A percentile compares a stretch with the other conserved stretches of the same genome.
These are phyloP conservation scores for Philhelius pedissequus DNA, from an alignment of 2,888 invertebrate genomes.

Conservation along the genomic window DNA sequence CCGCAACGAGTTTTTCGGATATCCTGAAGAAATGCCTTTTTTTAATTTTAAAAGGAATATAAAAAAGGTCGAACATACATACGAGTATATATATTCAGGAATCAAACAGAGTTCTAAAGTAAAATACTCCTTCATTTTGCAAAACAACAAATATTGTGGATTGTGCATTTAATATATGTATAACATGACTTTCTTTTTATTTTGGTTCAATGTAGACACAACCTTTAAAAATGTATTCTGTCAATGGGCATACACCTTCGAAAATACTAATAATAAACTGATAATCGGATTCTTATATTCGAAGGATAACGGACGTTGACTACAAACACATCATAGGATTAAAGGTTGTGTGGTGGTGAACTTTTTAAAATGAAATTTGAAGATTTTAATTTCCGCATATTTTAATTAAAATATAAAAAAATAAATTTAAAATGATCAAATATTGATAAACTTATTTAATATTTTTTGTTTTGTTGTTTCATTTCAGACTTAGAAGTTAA, in stretches of 20 bases:
- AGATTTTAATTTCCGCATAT: conserved; percentile 11
- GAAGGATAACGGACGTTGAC: neutral
- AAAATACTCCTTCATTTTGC: no score
- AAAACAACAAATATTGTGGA: no score
- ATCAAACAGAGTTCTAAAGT: no score
- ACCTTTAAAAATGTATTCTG: no score
- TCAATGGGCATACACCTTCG: neutral
- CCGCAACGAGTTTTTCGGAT: no score
- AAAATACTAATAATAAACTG: neutral
- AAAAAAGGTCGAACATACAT: no score
- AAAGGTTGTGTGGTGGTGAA: conserved; percentile 16
- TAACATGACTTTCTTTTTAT: no score
- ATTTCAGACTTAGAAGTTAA: conserved; percentile 46
- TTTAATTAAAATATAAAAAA: conserved; percentile 44
- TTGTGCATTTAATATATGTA: no score
- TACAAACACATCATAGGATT: neutral
- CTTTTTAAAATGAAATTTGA: neutral
- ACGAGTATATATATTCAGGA: no score
- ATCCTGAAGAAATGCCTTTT: no score
- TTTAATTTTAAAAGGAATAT: no score
- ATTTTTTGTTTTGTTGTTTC: conserved; percentile 9
- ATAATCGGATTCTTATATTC: conserved; percentile 26
- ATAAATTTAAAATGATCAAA: neutral
- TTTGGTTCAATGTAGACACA: no score
- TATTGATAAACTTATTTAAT: neutral